Evolutionary conservation across 2,888 invertebrate species (phyloP), one percentile per base, ranked within the genome.

Genomic region (Boloria selene): DNA sequence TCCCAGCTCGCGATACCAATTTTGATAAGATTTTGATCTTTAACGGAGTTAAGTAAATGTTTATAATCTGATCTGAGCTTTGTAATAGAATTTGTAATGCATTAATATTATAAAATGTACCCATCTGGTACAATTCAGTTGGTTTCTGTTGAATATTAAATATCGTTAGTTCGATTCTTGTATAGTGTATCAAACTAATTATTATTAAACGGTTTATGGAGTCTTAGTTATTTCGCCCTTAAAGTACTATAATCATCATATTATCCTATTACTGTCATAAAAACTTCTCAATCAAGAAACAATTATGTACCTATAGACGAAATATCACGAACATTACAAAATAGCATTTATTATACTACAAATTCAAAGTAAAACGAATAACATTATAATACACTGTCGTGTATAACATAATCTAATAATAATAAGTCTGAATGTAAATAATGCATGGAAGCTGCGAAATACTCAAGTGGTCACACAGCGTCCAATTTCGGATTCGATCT

Each of bases 401-500:
- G 54, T 42, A 54, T 44, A 56, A 44, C 22, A 56, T 56, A 56
- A 56, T 56, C 55, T 58, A 58, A 55, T 47, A 53, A 54, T 62
- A 62, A 49, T 54, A 54, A n/a, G 62, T 62, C 54, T 31, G 74
- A 74, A 75, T 63, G 55, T 50, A 63, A 63, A 63, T 56, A 45
- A 58, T 58, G 58, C 58, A 49, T 49, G 47, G 49, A 62, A 73
- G 77, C 76, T 66, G 79, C 75, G 77, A 74, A 76, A 74, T 80
- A 80, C 78, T 70, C 72, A 75, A 77, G 77, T 76, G 76, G 78
- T 73, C 73, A 80, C 77, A 79, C 77, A 74, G 85, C 84, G 80
- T 86, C 88, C 90, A 88, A 90, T 90, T 89, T 87, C 77, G 85
- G 82, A 85, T 85, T 83, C 86, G 81, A 89, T 86, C 86, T 81